These are phyloP conservation scores for Poeciliopsis retropinna DNA, from an alignment of 2,113 vertebrate species.

Conservation along the genomic window DNA sequence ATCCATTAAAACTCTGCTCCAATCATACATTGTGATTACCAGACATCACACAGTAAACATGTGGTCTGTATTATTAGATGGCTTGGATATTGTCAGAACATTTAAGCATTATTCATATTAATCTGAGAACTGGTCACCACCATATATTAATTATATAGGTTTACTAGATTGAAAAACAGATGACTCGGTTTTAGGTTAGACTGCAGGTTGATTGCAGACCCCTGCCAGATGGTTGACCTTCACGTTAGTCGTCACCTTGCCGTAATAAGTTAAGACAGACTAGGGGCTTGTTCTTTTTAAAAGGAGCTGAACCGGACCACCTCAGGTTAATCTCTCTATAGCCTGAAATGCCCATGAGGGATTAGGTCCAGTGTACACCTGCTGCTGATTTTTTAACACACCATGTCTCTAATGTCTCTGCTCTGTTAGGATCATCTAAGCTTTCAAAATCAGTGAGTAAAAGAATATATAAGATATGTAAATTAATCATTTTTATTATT, in stretches of 20 bases:
- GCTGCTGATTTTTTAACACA: constrained; percentile 63
- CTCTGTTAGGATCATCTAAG: constrained; percentile 20
- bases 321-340: constrained; percentile 76
- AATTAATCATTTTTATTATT: not conserved
- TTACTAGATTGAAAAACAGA: not conserved
- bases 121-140: not conserved
- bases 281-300: constrained; percentile 43
- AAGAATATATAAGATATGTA: constrained; percentile 18
- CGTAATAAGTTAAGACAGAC: constrained; percentile 52
- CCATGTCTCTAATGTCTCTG: constrained; percentile 34
- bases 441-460: constrained; percentile 44
- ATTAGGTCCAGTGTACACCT: constrained; percentile 75
- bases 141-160: not conserved
- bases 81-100: not conserved
- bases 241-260: constrained; percentile 39
- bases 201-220: constrained; percentile 25
- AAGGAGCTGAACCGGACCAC: constrained; percentile 65
- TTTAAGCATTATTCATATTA: not conserved
- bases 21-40: constrained; percentile 13
- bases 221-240: constrained; percentile 55
- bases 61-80: not conserved
- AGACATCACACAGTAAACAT: not conserved
- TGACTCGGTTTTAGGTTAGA: constrained; percentile 19
- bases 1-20: constrained; percentile 36
- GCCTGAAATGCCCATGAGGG: constrained; percentile 69